Evolutionary conservation across 2,888 invertebrate species (phyloP).

Genomic region (Heterodera filipjevi): DNA sequence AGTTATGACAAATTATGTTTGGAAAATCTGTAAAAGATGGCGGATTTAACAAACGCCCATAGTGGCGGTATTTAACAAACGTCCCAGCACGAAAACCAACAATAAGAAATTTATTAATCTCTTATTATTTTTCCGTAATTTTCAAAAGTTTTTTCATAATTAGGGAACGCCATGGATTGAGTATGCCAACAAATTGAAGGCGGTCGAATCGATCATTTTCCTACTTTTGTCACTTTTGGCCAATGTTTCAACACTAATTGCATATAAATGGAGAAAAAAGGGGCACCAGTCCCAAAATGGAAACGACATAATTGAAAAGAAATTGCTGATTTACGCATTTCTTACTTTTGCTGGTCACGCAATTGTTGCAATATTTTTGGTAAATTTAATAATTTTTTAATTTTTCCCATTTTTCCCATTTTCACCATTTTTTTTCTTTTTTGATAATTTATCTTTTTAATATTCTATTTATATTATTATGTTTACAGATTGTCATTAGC

Average conservation of each 20-base stretch:
- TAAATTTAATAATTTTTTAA: neutral
- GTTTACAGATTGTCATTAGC: neutral
- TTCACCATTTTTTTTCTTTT: neutral
- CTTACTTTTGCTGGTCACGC: neutral
- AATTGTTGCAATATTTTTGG: neutral
- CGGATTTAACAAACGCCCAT: too few species aligned
- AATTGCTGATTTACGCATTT: neutral
- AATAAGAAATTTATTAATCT: too few species aligned
- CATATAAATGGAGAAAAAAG: neutral
- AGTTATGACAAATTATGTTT: too few species aligned
- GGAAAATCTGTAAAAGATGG: too few species aligned
- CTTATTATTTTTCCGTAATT: too few species aligned
- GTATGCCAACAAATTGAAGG: neutral
- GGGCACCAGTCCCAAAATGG: neutral
- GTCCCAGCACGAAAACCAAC: too few species aligned
- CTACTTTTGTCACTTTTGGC: neutral
- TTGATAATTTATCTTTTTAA: too few species aligned
- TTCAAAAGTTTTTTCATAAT: too few species aligned
- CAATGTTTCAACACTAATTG: neutral
- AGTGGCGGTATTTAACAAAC: too few species aligned
- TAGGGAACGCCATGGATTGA: neutral
- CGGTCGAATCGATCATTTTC: neutral
- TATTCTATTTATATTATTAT: too few species aligned
- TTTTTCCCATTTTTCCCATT: neutral
- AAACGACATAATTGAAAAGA: neutral